Evolutionary conservation across 1,140 invertebrate genomes (phyloP).

Genomic region (Maconellicoccus hirsutus): DNA sequence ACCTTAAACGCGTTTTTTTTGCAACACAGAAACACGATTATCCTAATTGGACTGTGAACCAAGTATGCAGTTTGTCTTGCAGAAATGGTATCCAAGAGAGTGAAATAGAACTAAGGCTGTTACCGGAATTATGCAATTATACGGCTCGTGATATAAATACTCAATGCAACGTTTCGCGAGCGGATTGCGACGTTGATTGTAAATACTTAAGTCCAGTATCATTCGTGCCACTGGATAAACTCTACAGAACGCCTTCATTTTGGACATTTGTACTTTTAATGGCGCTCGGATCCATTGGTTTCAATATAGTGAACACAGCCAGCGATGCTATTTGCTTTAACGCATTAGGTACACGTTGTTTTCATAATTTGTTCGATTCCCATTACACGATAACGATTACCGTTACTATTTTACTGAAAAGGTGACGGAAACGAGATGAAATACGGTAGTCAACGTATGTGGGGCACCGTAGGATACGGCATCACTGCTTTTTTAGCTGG

Average conservation of each 20-base stretch:
- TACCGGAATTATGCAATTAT: background rate
- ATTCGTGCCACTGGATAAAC: slow-evolving; percentile 27
- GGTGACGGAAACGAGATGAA: slow-evolving; percentile 43
- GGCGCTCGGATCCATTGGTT: slow-evolving; percentile 57
- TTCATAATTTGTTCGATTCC: no score
- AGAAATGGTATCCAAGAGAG: background rate
- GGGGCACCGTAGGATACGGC: slow-evolving; percentile 66
- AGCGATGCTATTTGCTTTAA: slow-evolving; percentile 72
- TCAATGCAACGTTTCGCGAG: background rate
- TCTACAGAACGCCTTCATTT: slow-evolving; percentile 42
- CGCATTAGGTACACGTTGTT: slow-evolving; percentile 46
- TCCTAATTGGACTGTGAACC: slow-evolving; percentile 16
- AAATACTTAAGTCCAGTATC: slow-evolving; percentile 25
- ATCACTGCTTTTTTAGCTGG: slow-evolving; percentile 52
- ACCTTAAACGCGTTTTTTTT: no score
- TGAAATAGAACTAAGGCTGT: background rate
- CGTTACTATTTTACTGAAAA: no score
- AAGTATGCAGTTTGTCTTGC: background rate
- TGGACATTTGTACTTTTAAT: slow-evolving; percentile 59
- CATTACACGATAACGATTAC: no score
- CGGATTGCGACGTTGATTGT: slow-evolving; percentile 25
- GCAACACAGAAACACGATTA: slow-evolving; percentile 10
- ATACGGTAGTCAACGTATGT: slow-evolving; percentile 63
- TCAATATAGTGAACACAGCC: slow-evolving; percentile 62
- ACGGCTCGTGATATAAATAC: slow-evolving; percentile 5